Evolutionary conservation across 2,113 vertebrate genomes (phyloP), one percentile per base, ranked within the genome.

Genomic region (Oxygymnocypris stewartii): DNA sequence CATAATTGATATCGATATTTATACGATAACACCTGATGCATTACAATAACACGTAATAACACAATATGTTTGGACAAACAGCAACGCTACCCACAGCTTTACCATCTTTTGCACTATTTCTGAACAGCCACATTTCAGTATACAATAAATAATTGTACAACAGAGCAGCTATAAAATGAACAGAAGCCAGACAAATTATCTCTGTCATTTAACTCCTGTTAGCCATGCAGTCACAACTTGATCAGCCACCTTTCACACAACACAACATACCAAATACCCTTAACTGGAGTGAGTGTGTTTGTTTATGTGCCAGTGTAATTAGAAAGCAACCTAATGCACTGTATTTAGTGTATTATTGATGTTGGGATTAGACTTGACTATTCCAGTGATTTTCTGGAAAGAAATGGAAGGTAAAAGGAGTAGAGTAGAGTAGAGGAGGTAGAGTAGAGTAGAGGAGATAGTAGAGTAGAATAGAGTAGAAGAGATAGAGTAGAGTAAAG

Each of bases 161-260:
- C 31, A 57, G 59, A 74, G 23, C 49, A 25, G 28, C 20, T 25
- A 57, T 59, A 74, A 44, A 87, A 63, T 28, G 12, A 61, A 84
- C 79, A 77, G 59, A 86, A 86, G 78, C 35, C 76, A 86, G 83
- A 59, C 54, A 86, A 35, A 44, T 77, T 79, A 47, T 79, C 28
- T 31, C 10, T 57, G 61, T 88, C 88, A 89, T 85, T 85, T 20
- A 11, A 76, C 35, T 63, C 67, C 74, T 12, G 49, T 79, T 89
- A 91, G 92, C 92, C 92, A 93, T 93, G 92, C 92, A 91, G 88
- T 85, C 84, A 76, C 42, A 84, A 88, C 71, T 77, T 77, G 84
- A n/a, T 31, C 65, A 67, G 75, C n/a, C 18, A 54, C 63, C 85
- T 76, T 79, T 71, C 83, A 80, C 86, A 77, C 0, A 35, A 40